Conservation (phyloP, 2,113 vertebrate species). For the Grammomys dolichurus region DNA sequence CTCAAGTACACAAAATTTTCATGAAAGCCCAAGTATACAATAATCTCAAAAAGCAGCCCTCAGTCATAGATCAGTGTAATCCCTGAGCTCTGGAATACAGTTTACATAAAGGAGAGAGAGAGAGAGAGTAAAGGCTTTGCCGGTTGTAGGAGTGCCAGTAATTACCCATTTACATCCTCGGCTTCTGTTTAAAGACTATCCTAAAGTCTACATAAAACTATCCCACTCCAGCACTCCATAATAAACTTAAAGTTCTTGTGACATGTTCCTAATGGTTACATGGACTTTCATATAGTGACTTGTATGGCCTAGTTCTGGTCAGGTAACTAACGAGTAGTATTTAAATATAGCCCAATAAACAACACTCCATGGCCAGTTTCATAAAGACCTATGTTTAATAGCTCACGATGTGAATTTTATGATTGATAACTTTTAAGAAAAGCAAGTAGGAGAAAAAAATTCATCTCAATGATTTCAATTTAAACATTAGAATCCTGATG, state of each 20-base stretch:
- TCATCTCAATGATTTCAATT: background rate
- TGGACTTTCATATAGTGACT: background rate
- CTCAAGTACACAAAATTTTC: background rate
- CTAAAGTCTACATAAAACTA: background rate
- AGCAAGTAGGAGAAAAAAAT: background rate
- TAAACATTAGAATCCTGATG: slow-evolving; percentile 3
- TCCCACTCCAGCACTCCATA: background rate
- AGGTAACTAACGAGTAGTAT: background rate
- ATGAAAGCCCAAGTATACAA: background rate
- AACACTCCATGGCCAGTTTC: background rate
- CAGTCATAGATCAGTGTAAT: background rate
- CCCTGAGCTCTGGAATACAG: background rate
- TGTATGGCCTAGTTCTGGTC: background rate
- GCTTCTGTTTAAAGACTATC: background rate
- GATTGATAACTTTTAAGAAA: background rate
- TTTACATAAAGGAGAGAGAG: background rate
- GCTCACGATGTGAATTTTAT: background rate
- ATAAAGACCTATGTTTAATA: background rate
- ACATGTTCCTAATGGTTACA: background rate
- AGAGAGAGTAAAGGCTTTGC: too few relatives aligned
- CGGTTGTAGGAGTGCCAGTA: rapidly evolving
- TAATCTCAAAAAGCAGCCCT: background rate
- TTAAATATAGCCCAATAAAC: background rate
- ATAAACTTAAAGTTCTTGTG: background rate
- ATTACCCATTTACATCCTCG: rapidly evolving